Conservation (phyloP, 1,140 invertebrate species). For the Drosophila aff. region DNA sequence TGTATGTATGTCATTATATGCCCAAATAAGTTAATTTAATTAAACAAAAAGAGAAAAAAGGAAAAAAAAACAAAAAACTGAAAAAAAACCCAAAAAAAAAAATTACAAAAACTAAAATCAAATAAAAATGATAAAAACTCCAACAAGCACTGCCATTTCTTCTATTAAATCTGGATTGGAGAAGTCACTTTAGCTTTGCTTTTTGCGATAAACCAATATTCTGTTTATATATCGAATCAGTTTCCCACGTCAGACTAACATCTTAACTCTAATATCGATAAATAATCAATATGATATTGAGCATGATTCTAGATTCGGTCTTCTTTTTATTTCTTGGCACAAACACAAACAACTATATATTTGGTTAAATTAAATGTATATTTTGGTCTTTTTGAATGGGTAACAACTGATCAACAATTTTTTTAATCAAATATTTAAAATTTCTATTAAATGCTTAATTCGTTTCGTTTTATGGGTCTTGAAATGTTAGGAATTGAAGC, state of each 20-base stretch:
- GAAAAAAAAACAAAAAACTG: constrained; percentile 22
- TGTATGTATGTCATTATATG: constrained; percentile 32
- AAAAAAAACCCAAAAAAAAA: constrained; percentile 10
- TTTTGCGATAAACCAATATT: too few species aligned
- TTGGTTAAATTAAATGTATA: neutral
- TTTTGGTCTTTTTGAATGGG: constrained; percentile 5
- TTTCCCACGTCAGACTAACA: too few species aligned
- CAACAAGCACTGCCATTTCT: neutral
- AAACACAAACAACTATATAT: neutral
- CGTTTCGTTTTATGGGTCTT: neutral
- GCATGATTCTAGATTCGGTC: too few species aligned
- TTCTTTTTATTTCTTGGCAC: too few species aligned
- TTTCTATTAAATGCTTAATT: constrained; percentile 10
- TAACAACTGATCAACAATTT: neutral
- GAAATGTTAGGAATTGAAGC: neutral
- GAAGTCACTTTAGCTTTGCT: neutral
- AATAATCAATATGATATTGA: too few species aligned
- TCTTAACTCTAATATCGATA: too few species aligned
- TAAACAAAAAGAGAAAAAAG: constrained; percentile 17
- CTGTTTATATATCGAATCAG: too few species aligned
- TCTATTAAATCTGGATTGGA: neutral
- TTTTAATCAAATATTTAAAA: neutral
- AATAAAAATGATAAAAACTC: constrained; percentile 39
- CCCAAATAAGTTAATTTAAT: constrained; percentile 31
- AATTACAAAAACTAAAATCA: constrained; percentile 32